Evolutionary conservation across 2,888 invertebrate genomes (phyloP).

Genomic region (Drosophila rellima): DNA sequence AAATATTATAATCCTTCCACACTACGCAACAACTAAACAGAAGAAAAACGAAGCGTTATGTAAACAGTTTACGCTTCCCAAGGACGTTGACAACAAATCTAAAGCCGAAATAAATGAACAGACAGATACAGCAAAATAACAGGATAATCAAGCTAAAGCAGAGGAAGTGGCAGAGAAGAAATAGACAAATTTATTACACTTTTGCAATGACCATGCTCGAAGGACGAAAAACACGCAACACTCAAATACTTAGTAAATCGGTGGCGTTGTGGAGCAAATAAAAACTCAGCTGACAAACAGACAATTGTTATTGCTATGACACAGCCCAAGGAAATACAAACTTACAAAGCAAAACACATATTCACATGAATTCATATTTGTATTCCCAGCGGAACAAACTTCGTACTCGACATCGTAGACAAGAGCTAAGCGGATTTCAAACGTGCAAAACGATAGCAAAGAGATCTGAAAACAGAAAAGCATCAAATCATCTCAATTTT

Average conservation of each 20-base stretch:
- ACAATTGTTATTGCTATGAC: slow-evolving; percentile 54
- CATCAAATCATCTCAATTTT: background rate
- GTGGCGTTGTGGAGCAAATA: slow-evolving; percentile 35
- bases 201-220: slow-evolving; percentile 64
- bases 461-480: too few relatives aligned
- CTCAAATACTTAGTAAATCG: slow-evolving; percentile 60
- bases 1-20: slow-evolving; percentile 52
- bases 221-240: slow-evolving; percentile 59
- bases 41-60: slow-evolving; percentile 49
- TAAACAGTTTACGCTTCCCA: slow-evolving; percentile 58
- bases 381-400: background rate
- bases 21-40: slow-evolving; percentile 5
- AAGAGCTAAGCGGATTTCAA: background rate
- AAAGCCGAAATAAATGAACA: slow-evolving; percentile 37
- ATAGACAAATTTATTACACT: slow-evolving; percentile 55
- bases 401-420: background rate
- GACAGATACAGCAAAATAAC: slow-evolving; percentile 35
- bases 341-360: slow-evolving; percentile 13
- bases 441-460: background rate
- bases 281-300: slow-evolving; percentile 45
- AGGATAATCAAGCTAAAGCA: slow-evolving; percentile 34
- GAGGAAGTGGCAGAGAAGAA: slow-evolving; percentile 29
- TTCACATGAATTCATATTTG: background rate
- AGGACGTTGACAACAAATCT: slow-evolving; percentile 54
- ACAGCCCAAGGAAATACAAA: slow-evolving; percentile 23